phyloP scores from a whole-genome alignment of 2,797 vertebrate genomes.

The Propithecus perrieri region DNA sequence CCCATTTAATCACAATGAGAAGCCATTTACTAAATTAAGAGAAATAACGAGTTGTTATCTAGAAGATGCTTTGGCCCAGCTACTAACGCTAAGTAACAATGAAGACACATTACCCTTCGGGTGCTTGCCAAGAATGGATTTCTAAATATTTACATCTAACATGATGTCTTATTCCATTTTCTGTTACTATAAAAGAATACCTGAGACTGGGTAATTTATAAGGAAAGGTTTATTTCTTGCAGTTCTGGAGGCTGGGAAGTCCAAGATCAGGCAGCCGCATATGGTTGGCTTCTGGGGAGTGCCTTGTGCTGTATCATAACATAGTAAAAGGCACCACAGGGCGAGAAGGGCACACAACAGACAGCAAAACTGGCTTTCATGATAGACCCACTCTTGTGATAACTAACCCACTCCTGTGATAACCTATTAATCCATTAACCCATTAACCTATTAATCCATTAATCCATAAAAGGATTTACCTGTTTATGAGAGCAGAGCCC shows the following conservation, averaged over 20 bases:
- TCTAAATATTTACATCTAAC: background rate
- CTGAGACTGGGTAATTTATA: background rate
- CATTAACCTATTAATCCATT: background rate
- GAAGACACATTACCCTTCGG: background rate
- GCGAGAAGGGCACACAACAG: background rate
- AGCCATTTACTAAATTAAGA: background rate
- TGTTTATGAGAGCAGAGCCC: background rate
- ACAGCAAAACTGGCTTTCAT: background rate
- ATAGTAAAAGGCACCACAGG: background rate
- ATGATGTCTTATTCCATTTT: background rate
- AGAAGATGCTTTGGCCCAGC: background rate
- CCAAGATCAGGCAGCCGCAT: background rate
- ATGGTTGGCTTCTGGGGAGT: background rate
- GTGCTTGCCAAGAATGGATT: background rate
- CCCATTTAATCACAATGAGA: background rate
- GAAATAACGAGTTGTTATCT: background rate
- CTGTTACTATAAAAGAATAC: background rate
- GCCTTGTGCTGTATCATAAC: background rate
- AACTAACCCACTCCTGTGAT: background rate
- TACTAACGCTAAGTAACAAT: background rate
- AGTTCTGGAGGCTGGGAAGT: background rate
- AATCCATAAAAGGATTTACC: background rate
- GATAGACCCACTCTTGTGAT: background rate
- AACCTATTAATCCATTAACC: background rate
- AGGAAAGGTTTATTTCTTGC: background rate